Base-by-base conservation (phyloP, 1,140 invertebrate species). In the Drosophila sucinea region DNA sequence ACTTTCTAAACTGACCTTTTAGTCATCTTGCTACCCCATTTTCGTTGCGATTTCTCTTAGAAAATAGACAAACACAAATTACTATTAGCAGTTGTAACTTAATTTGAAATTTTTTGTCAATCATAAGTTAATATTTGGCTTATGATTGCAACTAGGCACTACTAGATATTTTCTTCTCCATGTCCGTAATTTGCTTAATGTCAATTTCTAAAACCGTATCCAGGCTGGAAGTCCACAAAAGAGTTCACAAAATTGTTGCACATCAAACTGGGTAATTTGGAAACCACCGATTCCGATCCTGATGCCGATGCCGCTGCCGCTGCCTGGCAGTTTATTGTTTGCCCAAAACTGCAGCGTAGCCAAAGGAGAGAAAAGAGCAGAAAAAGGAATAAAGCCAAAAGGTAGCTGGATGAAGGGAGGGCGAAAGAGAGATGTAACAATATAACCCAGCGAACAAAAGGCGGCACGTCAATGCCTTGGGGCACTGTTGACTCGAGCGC, bases 401-500 rank as follows among this genome's bases (percentile, higher is more conserved):
- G 23, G 7, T 10, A 27, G 33, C 55, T 60, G 11, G 5, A 7
- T 17, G 25, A 30, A 40, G 55, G 65, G 44, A 30, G 38, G 56
- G 70, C 35, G 51, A 33, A 35, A 57, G 51, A 58, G 47, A 44
- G 44, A 35, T 71, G 51, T 81, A 54, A 67, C 70, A 70, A 66
- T 77, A 73, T 71, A 69, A 44, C 58, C 47, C 54, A 66, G 60
- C 65, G 66, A 82, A 87, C 79, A 87, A 79, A 58, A 77, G 84
- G 70, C 65, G 65, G 56, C 60, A 84, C 77, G 80, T 86, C 79
- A 83, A 83, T 70, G 79, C 72, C 79, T 60, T 29, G 65, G 32
- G 64, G 67, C 8, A 17, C 56, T 87, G 76, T 87, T 77, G 84
- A 83, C 83, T 87, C 65, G 71, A 77, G 83, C 79, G 83, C 69